These are phyloP conservation scores for Oeneis ivallda DNA, from an alignment of 2,888 invertebrate species.

Conservation along the genomic window DNA sequence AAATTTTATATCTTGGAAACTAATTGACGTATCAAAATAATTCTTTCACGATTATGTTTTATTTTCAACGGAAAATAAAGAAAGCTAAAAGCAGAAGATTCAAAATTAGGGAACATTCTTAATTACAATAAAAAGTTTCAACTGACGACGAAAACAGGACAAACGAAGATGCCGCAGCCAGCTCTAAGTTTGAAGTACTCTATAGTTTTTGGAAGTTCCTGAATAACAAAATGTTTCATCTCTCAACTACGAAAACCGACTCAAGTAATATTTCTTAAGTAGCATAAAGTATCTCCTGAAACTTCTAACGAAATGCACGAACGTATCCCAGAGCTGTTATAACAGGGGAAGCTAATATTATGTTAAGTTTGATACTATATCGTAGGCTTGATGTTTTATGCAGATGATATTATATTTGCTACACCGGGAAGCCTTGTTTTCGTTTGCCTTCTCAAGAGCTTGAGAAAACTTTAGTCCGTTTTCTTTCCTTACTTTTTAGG, in stretches of 20 bases:
- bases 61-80: too few relatives aligned
- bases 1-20: too few relatives aligned
- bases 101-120: too few relatives aligned
- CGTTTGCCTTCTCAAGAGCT: constrained; percentile 14
- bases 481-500: not conserved
- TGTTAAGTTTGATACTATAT: constrained; percentile 28
- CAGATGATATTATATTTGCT: constrained; percentile 27
- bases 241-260: constrained; percentile 42
- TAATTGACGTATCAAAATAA: too few relatives aligned
- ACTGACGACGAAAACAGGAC: too few relatives aligned
- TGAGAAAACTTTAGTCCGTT: constrained; percentile 15
- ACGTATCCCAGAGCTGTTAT: constrained; percentile 6
- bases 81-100: too few relatives aligned
- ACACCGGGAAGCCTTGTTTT: constrained; percentile 12
- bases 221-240: constrained; percentile 39
- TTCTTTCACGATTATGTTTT: too few relatives aligned
- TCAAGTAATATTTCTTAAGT: constrained; percentile 12
- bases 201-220: not conserved
- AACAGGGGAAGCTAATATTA: constrained; percentile 26
- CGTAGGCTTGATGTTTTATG: constrained; percentile 28
- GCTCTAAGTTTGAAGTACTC: not conserved
- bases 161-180: not conserved
- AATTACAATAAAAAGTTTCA: too few relatives aligned
- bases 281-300: constrained; percentile 12
- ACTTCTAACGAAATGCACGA: constrained; percentile 6